phyloP scores from a whole-genome alignment of 1,140 invertebrate genomes.

The Saxidomus purpurata region DNA sequence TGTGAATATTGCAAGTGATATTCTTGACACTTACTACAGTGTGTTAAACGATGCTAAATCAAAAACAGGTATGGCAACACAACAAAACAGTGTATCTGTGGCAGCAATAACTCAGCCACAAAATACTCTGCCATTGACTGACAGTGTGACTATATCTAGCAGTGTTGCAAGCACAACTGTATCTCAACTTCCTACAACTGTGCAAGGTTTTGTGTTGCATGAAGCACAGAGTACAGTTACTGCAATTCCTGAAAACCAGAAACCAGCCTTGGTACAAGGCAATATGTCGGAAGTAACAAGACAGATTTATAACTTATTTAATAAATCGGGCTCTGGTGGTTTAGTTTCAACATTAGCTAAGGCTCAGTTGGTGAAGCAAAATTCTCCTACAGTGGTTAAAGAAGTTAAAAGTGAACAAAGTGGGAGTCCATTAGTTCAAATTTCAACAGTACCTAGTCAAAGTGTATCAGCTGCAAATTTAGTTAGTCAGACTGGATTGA shows the following conservation, averaged over 20 bases:
- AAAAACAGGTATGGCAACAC: not conserved
- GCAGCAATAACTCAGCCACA: not conserved
- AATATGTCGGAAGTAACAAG: conserved; percentile 22
- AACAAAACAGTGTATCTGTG: not conserved
- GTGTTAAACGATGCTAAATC: conserved; percentile 50
- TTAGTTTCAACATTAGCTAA: not conserved
- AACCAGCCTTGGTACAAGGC: not conserved
- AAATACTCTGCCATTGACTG: not conserved
- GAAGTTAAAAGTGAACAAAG: not conserved
- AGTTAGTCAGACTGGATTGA: not conserved
- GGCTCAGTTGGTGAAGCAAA: not conserved
- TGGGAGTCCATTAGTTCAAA: not conserved
- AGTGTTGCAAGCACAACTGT: not conserved
- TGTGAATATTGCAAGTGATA: conserved; percentile 67
- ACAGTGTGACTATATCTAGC: not conserved
- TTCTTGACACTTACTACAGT: conserved; percentile 64
- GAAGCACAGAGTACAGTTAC: not conserved
- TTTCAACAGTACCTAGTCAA: not conserved
- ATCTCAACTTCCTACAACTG: not conserved
- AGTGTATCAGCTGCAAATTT: not conserved
- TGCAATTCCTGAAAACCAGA: not conserved
- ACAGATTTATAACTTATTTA: conserved; percentile 12
- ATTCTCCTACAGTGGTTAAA: not conserved
- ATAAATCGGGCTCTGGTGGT: not conserved
- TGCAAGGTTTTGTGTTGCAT: not conserved